These are phyloP conservation scores for Aeoliscus strigatus DNA, from an alignment of 2,797 vertebrate genomes.

Conservation along the genomic window DNA sequence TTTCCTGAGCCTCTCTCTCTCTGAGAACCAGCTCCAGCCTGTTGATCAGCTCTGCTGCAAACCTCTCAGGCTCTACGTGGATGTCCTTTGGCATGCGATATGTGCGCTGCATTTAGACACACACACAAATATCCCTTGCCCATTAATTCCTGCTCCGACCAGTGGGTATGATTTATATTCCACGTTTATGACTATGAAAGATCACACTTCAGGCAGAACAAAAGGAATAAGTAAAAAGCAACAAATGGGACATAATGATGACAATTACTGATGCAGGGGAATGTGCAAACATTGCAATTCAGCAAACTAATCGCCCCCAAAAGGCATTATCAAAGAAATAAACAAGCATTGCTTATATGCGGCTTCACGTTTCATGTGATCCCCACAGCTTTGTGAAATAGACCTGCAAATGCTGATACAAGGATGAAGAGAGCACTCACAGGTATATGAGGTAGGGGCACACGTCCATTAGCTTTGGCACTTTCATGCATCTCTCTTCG, in stretches of 20 bases:
- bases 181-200: too few relatives aligned
- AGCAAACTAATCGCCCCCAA: too few relatives aligned
- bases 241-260: too few relatives aligned
- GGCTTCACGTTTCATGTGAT: not conserved
- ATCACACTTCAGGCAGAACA: too few relatives aligned
- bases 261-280: too few relatives aligned
- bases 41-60: slow-evolving; percentile 91
- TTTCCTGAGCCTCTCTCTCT: slow-evolving; percentile 89
- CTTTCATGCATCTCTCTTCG: slow-evolving; percentile 97
- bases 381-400: slow-evolving; percentile 47
- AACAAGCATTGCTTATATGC: too few relatives aligned
- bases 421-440: slow-evolving; percentile 66
- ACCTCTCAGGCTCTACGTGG: slow-evolving; percentile 91
- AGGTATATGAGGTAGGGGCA: slow-evolving; percentile 96
- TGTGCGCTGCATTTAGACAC: slow-evolving; percentile 75
- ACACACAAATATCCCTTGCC: too few relatives aligned
- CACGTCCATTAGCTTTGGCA: slow-evolving; percentile 91
- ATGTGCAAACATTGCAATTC: too few relatives aligned
- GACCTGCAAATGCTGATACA: not conserved
- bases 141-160: too few relatives aligned
- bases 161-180: too few relatives aligned
- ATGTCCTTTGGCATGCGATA: slow-evolving; percentile 95
- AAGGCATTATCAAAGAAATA: too few relatives aligned
- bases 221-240: too few relatives aligned
- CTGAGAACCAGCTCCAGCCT: slow-evolving; percentile 88